These are phyloP conservation scores for Iguana delicatissima DNA, from an alignment of 2,797 vertebrate species.

Conservation along the genomic window DNA sequence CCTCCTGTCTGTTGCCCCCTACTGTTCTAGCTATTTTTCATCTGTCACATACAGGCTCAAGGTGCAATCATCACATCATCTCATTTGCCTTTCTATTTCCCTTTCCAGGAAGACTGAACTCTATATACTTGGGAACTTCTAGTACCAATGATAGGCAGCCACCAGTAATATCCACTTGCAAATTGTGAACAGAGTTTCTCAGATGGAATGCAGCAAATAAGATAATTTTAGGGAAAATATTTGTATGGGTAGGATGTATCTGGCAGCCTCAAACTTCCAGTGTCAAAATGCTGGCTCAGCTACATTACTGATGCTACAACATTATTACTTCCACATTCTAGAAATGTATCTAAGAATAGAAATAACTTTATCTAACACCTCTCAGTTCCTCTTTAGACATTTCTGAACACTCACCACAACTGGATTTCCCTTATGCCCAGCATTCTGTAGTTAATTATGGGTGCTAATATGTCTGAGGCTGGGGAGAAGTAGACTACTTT, in stretches of 20 bases:
- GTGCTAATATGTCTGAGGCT: background rate
- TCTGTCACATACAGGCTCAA: background rate
- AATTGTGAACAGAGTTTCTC: background rate
- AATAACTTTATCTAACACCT: background rate
- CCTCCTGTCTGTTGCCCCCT: background rate
- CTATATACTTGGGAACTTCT: background rate
- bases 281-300: background rate
- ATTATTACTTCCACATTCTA: background rate
- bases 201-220: background rate
- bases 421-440: background rate
- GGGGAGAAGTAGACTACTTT: background rate
- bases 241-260: background rate
- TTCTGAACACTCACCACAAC: background rate
- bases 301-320: background rate
- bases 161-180: background rate
- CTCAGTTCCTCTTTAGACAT: constrained; percentile 3
- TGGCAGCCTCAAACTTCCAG: background rate
- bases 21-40: background rate
- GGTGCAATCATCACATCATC: background rate
- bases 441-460: background rate
- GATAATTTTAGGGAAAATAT: background rate
- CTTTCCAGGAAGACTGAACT: background rate
- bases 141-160: background rate
- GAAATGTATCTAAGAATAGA: background rate
- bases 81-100: background rate